Base-by-base conservation (phyloP, 1,140 invertebrate species). In the Tetramorium parvispinum region DNA sequence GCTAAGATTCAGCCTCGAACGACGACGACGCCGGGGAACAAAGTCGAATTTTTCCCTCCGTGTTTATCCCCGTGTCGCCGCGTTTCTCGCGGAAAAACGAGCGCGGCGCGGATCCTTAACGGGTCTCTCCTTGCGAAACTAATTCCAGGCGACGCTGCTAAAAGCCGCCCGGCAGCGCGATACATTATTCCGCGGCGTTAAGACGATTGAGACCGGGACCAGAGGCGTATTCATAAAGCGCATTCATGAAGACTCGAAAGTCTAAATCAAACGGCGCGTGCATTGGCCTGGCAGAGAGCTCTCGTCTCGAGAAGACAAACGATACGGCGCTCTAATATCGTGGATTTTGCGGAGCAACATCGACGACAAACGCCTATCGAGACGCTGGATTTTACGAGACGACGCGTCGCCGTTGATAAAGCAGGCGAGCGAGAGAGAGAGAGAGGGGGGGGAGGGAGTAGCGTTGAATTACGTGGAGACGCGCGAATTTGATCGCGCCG, bases 251-350 rank as follows among this genome's bases (percentile, higher is more conserved):
- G n/a, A 40, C 24, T 82, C 40, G 1, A 66, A 32, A 70, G 78
- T n/a, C 43, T 87, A 75, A 87, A 87, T 83, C 79, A 75, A 87
- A 61, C 21, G 65, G 53, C 49, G n/a, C 49, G 27, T 75, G n/a
- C 13, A 49, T 75, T 75, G 51, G 59, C 37, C 37, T n/a, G 71
- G 57, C 53, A 37, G 7, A 63, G 16, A 49, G 49, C 43, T 55
- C 51, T n/a, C 16, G 59, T 32, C 53, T 13, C 27, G 16, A 68
- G 57, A 71, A 87, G 65, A 82, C 78, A 57, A 88, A 87, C 85
- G 85, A 59, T 66, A 71, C 49, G 86, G 18, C 32, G 27, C 6
- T 18, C 51, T 71, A 85, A 87, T 85, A 78, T 82, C 79, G 16
- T 83, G 79, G 88, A 88, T 89, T 79, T 85, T 49, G 81, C 18